phyloP scores from a whole-genome alignment of 1,140 invertebrate genomes.

The Pseudomyrmex sp. region DNA sequence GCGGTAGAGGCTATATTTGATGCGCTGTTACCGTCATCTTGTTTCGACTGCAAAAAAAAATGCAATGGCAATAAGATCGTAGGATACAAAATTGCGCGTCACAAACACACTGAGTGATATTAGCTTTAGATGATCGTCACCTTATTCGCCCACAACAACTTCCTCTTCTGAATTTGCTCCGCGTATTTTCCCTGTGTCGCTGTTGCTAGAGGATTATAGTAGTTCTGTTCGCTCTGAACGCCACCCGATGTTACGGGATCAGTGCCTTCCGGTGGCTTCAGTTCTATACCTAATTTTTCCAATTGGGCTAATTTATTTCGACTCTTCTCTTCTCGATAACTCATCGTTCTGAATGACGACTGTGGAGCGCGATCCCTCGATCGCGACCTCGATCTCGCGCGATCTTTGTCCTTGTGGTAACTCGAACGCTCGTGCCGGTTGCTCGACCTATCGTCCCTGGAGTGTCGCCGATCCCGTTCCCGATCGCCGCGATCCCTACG shows the following conservation, averaged over 20 bases:
- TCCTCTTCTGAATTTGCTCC: conserved; percentile 95
- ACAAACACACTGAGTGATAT: not conserved
- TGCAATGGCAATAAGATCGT: not conserved
- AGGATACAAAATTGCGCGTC: not conserved
- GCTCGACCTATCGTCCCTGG: conserved; percentile 74
- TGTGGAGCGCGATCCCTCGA: conserved; percentile 77
- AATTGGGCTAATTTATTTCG: conserved; percentile 84
- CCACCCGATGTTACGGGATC: conserved; percentile 58
- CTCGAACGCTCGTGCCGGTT: conserved; percentile 74
- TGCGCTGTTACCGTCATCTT: conserved; percentile 76
- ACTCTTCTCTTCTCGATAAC: conserved; percentile 82
- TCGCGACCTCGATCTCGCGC: conserved; percentile 75
- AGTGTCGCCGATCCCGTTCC: conserved; percentile 71
- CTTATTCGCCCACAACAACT: conserved; percentile 95
- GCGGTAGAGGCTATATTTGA: conserved; percentile 81
- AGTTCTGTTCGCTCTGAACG: conserved; percentile 87
- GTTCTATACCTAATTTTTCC: conserved; percentile 84
- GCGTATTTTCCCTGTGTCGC: conserved; percentile 94
- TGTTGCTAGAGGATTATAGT: conserved; percentile 93
- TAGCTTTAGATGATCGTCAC: conserved; percentile 66
- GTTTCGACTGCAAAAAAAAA: conserved; percentile 64
- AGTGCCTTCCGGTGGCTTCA: conserved; percentile 78
- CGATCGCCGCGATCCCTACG: conserved; percentile 69
- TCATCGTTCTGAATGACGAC: conserved; percentile 76
- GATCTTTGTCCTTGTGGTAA: conserved; percentile 77